phyloP scores from a whole-genome alignment of 2,113 vertebrate species.

The Eubucco bourcierii region DNA sequence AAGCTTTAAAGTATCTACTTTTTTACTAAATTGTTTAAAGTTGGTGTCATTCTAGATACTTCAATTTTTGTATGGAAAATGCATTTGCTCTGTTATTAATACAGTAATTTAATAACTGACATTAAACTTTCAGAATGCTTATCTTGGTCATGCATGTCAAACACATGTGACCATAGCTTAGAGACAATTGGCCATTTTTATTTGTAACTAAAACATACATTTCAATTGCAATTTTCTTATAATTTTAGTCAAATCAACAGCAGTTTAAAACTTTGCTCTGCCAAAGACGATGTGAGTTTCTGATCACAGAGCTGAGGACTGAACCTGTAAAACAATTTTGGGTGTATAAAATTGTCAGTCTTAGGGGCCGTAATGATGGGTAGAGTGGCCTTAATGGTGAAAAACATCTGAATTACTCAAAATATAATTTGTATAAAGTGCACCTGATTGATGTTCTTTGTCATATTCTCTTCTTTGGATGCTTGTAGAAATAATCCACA shows the following conservation, averaged over 20 bases:
- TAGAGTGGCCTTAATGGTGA: neutral
- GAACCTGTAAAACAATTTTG: neutral
- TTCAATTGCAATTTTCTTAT: neutral
- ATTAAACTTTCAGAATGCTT: neutral
- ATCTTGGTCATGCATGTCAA: neutral
- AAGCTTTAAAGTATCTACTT: neutral
- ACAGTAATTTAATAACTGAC: neutral
- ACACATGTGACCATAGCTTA: neutral
- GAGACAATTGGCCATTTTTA: neutral
- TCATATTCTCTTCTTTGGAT: neutral
- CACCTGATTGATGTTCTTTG: neutral
- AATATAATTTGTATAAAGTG: neutral
- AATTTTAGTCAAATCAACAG: neutral
- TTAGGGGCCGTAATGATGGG: neutral
- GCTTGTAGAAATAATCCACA: neutral
- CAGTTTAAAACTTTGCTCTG: neutral
- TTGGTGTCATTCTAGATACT: neutral
- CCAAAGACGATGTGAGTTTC: neutral
- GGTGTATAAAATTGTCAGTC: neutral
- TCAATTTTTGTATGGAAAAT: neutral
- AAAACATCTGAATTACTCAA: neutral
- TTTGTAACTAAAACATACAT: neutral
- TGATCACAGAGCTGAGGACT: neutral
- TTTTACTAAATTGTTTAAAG: neutral
- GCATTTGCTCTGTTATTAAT: neutral